Conservation (phyloP, 2,113 vertebrate species). For the Fregata magnificens region DNA sequence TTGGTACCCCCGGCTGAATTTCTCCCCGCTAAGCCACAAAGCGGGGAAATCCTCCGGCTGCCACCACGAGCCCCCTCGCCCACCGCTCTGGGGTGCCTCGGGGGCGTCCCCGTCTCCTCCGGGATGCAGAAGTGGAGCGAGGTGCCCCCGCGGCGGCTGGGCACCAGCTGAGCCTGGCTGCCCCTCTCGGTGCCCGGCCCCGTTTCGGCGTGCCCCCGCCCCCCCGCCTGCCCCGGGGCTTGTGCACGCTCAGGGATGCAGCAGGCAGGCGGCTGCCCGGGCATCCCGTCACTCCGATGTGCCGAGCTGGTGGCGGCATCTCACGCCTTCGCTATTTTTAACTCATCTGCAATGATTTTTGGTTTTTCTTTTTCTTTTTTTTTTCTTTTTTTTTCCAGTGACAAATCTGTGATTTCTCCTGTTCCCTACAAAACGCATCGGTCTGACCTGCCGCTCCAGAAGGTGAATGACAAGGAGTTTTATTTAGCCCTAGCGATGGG, state of each 20-base stretch:
- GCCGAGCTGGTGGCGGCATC: neutral
- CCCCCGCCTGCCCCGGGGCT: rapidly evolving
- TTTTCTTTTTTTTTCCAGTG: neutral
- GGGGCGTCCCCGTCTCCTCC: rapidly evolving
- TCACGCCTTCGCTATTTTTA: neutral
- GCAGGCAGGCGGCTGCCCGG: rapidly evolving
- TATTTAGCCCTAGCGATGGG: slow-evolving; percentile 61
- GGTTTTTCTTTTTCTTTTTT: neutral
- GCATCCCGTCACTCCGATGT: neutral
- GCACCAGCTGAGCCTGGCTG: neutral
- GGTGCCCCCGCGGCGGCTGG: rapidly evolving
- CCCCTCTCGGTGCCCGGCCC: neutral
- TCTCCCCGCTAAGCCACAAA: neutral
- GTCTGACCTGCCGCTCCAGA: slow-evolving; percentile 59
- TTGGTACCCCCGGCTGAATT: neutral
- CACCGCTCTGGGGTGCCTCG: neutral
- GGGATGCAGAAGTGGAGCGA: neutral
- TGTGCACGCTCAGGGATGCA: neutral
- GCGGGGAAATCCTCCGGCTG: rapidly evolving
- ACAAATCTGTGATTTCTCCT: slow-evolving; percentile 33
- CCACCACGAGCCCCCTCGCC: rapidly evolving
- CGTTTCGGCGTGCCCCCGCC: rapidly evolving
- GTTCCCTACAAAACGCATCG: neutral
- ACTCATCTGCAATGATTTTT: neutral
- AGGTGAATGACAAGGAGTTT: slow-evolving; percentile 73